phyloP scores from a whole-genome alignment of 2,888 invertebrate species.

The Machimus atricapillus region DNA sequence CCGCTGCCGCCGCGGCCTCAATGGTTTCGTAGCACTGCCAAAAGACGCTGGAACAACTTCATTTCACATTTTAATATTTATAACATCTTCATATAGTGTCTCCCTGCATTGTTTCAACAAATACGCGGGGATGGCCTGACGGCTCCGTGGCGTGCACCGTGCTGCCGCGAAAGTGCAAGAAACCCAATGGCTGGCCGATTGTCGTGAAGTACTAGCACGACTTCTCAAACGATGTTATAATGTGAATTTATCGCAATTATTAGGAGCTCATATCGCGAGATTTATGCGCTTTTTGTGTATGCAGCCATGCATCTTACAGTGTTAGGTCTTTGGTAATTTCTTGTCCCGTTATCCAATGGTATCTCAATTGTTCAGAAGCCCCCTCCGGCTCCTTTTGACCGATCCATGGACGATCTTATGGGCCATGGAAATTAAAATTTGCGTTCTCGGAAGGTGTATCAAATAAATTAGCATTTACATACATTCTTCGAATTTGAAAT shows the following conservation, averaged over 20 bases:
- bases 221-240: conserved; percentile 42
- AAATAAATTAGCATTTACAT: neutral
- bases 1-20: neutral
- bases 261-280: conserved; percentile 44
- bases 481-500: neutral
- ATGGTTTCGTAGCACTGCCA: conserved; percentile 13
- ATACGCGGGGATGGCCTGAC: conserved; percentile 12
- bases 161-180: conserved; percentile 19
- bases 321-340: conserved; percentile 32
- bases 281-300: conserved; percentile 44
- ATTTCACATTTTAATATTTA: conserved; percentile 46
- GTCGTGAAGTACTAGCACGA: conserved; percentile 46
- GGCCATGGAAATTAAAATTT: neutral
- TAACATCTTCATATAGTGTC: conserved; percentile 42
- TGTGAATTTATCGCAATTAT: conserved; percentile 47
- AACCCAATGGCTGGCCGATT: conserved; percentile 27
- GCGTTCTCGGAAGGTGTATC: neutral
- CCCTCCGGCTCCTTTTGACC: neutral
- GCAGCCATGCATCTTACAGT: conserved; percentile 30
- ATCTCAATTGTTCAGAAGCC: neutral
- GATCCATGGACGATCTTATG: neutral
- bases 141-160: neutral
- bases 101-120: conserved; percentile 41
- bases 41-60: conserved; percentile 42
- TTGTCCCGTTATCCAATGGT: conserved; percentile 11